Base-by-base conservation (phyloP, 1,140 invertebrate genomes). In the Drosophila seguyi region DNA sequence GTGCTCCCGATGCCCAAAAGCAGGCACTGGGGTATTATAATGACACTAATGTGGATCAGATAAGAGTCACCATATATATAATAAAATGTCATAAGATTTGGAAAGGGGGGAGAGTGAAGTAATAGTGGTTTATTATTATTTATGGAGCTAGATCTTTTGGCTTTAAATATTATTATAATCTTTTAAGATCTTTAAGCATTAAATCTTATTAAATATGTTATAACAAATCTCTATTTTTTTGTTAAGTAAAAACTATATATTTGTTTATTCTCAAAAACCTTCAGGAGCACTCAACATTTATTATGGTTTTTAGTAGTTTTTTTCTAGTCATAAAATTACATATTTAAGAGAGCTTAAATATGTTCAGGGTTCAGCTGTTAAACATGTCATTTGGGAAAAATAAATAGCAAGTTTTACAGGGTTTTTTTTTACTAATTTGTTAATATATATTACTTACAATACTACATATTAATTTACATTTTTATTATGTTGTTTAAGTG, bases 21-120 rank as follows among this genome's bases (percentile, higher is more conserved):
- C 41, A 29, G 52, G 38, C 18, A 16, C 25, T 57, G 52, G 52
- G 20, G n/a, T 31, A 69, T 69, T 47, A 36, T 67, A 67, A 69
- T 69, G 66, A 69, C 66, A 69, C 62, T 69, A 69, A 69, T 69
- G 29, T 55, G 31, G 66, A 69, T 69, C 47, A 53, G 66, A 69
- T 69, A 67, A 67, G 62, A 53, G 18, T 4, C 13, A 18, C 27
- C 39, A 36, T 36, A 41, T 42, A 47, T 41, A n/a, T 45, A 27
- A n/a, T 36, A 22, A 20, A 14, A n/a, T 36, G 25, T 10, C 25
- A 55, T 42, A n/a, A 41, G 25, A n/a, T 13, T 18, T 10, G 31
- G 16, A 1, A 6, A 47, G 41, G 14, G 10, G 11, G 7, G 22
- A 48, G 25, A 48, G 45, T 10, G 45, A 11, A 48, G 25, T 60